These are phyloP conservation scores for Archaeoteleia sp. DNA, from an alignment of 2,888 invertebrate species.

Conservation along the genomic window DNA sequence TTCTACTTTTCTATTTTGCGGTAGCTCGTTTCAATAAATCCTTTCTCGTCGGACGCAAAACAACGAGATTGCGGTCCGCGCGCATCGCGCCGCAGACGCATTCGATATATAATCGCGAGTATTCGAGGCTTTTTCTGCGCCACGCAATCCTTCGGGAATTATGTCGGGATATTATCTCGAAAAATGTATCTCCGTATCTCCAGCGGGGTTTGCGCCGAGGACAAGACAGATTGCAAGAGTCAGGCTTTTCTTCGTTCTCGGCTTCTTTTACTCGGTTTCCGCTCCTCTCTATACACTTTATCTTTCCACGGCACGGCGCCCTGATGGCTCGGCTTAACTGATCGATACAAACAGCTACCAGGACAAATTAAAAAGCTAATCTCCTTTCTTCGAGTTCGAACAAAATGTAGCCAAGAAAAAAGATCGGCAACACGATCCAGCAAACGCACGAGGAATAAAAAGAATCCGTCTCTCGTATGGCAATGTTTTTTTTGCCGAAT, in stretches of 20 bases:
- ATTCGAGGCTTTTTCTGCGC: constrained; percentile 26
- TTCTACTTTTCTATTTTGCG: constrained; percentile 1
- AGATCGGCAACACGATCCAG: constrained; percentile 21
- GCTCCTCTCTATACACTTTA: constrained; percentile 26
- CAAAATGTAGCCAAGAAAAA: constrained; percentile 16
- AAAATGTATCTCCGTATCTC: constrained; percentile 60
- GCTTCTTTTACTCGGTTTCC: constrained; percentile 33
- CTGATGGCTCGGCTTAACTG: constrained; percentile 40
- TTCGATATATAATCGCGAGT: constrained; percentile 26
- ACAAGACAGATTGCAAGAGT: constrained; percentile 52
- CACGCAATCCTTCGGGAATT: constrained; percentile 54
- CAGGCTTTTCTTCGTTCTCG: constrained; percentile 42
- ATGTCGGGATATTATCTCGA: constrained; percentile 65
- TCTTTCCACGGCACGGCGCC: constrained; percentile 36
- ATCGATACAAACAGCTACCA: constrained; percentile 45
- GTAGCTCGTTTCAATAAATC: constrained; percentile 34
- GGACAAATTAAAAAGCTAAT: constrained; percentile 50
- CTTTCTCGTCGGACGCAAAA: constrained; percentile 19
- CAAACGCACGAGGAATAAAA: constrained; percentile 24
- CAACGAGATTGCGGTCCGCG: constrained; percentile 25
- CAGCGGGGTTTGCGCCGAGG: constrained; percentile 29
- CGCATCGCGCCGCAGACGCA: constrained; percentile 6
- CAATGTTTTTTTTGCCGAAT: not conserved
- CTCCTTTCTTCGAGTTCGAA: constrained; percentile 35
- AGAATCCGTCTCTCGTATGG: constrained; percentile 6